Evolutionary conservation across 2,888 invertebrate species (phyloP).

Genomic region (Agonopterix arenella): DNA sequence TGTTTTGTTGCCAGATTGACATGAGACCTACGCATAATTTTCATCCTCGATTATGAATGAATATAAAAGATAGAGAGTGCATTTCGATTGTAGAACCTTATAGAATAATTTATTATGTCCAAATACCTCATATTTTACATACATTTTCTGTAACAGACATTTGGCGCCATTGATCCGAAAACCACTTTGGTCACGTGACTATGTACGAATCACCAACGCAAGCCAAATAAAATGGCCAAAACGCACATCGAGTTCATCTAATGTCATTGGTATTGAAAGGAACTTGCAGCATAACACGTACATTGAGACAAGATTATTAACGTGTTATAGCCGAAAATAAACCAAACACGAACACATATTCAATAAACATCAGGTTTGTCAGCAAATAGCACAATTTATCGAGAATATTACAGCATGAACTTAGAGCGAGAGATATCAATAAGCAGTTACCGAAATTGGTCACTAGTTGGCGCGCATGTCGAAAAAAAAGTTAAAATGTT

Average conservation of each 20-base stretch:
- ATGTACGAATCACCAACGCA: conserved; percentile 76
- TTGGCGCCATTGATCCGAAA: conserved; percentile 78
- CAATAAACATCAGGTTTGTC: conserved; percentile 49
- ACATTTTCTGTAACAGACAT: conserved; percentile 72
- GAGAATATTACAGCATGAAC: conserved; percentile 63
- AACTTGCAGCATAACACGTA: conserved; percentile 60
- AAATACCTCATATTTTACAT: conserved; percentile 49
- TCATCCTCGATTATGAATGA: conserved; percentile 33
- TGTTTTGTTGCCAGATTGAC: conserved; percentile 75
- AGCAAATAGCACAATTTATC: conserved; percentile 61
- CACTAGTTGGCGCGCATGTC: conserved; percentile 57
- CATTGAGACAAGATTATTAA: conserved; percentile 57
- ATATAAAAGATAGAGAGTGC: conserved; percentile 24
- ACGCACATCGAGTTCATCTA: conserved; percentile 74
- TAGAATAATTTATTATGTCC: conserved; percentile 24
- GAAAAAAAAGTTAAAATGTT: neutral
- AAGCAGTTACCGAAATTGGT: conserved; percentile 51
- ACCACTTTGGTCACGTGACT: conserved; percentile 74
- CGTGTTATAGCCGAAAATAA: conserved; percentile 36
- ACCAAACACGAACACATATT: conserved; percentile 59
- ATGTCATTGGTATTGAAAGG: conserved; percentile 69
- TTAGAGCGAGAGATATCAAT: conserved; percentile 71
- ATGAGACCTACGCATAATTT: conserved; percentile 69
- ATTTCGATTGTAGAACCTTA: conserved; percentile 28
- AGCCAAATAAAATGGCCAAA: conserved; percentile 77